Conservation (phyloP, 2,888 invertebrate species). For the Drosophila gaucha region DNA sequence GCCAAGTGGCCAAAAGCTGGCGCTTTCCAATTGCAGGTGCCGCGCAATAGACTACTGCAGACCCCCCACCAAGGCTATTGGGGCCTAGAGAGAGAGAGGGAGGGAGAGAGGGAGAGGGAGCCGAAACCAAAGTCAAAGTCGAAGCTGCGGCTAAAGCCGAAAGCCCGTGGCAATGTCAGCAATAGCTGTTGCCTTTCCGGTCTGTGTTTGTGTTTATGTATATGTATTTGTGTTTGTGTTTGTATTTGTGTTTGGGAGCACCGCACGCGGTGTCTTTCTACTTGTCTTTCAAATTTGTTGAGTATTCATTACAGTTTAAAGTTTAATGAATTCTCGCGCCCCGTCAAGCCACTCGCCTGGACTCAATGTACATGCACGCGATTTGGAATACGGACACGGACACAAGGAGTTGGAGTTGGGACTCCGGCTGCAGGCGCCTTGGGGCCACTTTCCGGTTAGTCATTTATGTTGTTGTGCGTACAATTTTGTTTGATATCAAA, state of each 20-base stretch:
- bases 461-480: slow-evolving; percentile 55
- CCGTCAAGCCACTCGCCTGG: slow-evolving; percentile 7
- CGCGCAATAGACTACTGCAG: slow-evolving; percentile 11
- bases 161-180: slow-evolving; percentile 12
- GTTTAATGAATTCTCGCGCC: slow-evolving; percentile 61
- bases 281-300: slow-evolving; percentile 54
- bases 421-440: slow-evolving; percentile 30
- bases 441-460: slow-evolving; percentile 53
- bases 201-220: background rate
- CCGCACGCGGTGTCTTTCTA: slow-evolving; percentile 37
- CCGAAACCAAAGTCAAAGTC: slow-evolving; percentile 10
- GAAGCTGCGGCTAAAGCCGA: slow-evolving; percentile 15
- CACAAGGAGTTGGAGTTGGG: background rate
- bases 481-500: slow-evolving; percentile 67
- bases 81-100: background rate
- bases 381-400: background rate
- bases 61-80: slow-evolving; percentile 4
- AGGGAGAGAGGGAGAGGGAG: background rate
- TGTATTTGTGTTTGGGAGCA: slow-evolving; percentile 2
- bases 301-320: slow-evolving; percentile 64
- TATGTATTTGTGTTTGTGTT: background rate
- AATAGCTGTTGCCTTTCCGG: slow-evolving; percentile 5
- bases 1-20: slow-evolving; percentile 49
- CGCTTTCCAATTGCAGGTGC: slow-evolving; percentile 36
- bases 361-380: slow-evolving; percentile 15